Conservation (phyloP, 2,113 vertebrate genomes). For the Lichenostomus cassidix region DNA sequence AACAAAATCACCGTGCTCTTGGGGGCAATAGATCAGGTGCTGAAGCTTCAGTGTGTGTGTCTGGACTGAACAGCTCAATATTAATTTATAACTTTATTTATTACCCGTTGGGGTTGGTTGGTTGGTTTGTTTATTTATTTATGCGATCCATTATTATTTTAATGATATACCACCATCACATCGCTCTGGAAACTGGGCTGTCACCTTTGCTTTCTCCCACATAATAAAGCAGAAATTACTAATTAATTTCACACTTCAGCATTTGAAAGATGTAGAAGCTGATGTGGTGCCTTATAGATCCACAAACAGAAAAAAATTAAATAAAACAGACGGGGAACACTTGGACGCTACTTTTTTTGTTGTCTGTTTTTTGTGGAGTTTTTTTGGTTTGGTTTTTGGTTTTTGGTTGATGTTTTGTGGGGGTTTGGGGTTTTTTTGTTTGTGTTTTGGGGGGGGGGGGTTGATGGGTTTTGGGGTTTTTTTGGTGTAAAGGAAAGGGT, state of each 20-base stretch:
- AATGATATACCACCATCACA: rapidly evolving
- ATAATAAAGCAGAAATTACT: not conserved
- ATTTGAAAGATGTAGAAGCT: not conserved
- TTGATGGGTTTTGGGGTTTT: not conserved
- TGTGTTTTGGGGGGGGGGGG: too few relatives aligned
- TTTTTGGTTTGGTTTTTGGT: too few relatives aligned
- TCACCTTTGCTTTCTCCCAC: not conserved
- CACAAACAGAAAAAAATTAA: not conserved
- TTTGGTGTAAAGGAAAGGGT: not conserved
- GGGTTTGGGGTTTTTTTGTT: too few relatives aligned
- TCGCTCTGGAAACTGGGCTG: not conserved
- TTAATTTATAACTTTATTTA: not conserved
- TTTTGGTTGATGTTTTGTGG: too few relatives aligned
- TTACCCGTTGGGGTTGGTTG: not conserved
- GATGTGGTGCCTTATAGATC: not conserved
- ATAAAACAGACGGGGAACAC: not conserved
- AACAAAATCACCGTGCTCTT: not conserved
- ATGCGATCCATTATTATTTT: not conserved
- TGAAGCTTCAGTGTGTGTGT: not conserved
- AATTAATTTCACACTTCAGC: not conserved
- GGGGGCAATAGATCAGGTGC: not conserved
- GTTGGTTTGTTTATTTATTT: not conserved
- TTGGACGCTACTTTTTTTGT: not conserved
- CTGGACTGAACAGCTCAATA: not conserved
- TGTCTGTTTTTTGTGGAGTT: too few relatives aligned